Base-by-base conservation (phyloP, 2,113 vertebrate genomes). In the Eudyptes chrysolophus region DNA sequence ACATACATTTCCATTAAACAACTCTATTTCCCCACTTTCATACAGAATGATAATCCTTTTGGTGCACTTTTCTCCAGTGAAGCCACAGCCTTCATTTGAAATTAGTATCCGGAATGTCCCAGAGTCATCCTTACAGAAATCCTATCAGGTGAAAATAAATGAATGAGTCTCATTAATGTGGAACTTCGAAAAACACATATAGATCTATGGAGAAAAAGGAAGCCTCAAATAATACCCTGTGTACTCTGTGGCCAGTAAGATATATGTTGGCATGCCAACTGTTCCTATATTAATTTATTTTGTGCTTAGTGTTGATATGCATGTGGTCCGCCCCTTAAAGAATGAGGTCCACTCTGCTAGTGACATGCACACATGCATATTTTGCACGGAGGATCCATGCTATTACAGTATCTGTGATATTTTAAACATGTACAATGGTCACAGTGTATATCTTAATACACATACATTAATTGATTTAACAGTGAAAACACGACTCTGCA, bases 81-180 rank as follows among this genome's bases (percentile, higher is more conserved):
- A 97, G 66, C 98, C 98, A 94, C 99, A 99, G 14, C 99, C 99
- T 51, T 99, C 99, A 36, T 99, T 99, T 87, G 98, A 98, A 92
- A 99, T 98, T 13, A 99, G 93, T 84, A 99, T 98, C 90, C 98
- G 98, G 94, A 99, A 99, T 8, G 98, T 99, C 71, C 99, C 99
- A 10, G 98, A 97, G 48, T 97, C 94, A 51, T 97, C 95, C 6
- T 97, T 98, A 89, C 99, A 99, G 95, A 98, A 98, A 97, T 99
- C 99, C 99, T 99, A 61, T 58, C 62, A 68, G 86, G 52, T 55
- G 46, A 79, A 91, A 85, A 69, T 6, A 58, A 79, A 80, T 19
- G 2, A 90, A 68, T 12, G 16, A 46, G 38, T 69, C 30, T 69
- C 30, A 46, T 76, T 79, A 49, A 60, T 4, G 10, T 3, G 20